A percentile compares a stretch with the other conserved stretches of the same genome.
These are phyloP conservation scores for Pseudomugil tenellus DNA, from an alignment of 2,797 vertebrate species.

Conservation along the genomic window DNA sequence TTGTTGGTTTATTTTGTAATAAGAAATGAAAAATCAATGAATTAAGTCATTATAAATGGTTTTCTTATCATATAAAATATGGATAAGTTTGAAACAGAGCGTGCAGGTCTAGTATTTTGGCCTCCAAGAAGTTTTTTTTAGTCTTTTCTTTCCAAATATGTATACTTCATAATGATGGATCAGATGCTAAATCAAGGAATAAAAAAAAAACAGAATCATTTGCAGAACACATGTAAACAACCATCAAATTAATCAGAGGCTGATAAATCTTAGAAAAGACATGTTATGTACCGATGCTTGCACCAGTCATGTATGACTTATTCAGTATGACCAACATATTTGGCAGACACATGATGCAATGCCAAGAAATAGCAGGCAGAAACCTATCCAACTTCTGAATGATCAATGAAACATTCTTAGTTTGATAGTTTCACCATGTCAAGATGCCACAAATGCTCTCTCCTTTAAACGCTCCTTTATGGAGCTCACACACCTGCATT, in stretches of 20 bases:
- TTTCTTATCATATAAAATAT: not conserved
- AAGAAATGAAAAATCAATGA: not conserved
- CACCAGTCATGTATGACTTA: slow-evolving; percentile 33
- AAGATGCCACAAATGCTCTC: slow-evolving; percentile 8
- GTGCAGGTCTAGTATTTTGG: not conserved
- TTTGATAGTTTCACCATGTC: slow-evolving; percentile 8
- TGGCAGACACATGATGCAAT: slow-evolving; percentile 46
- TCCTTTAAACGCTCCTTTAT: not conserved
- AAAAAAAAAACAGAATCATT: not conserved
- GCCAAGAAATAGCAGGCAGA: slow-evolving; percentile 37
- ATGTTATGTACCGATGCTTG: slow-evolving; percentile 14
- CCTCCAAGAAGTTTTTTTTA: not conserved
- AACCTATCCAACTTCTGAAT: slow-evolving; percentile 10
- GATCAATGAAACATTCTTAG: slow-evolving; percentile 23
- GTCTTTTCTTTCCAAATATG: too few species aligned
- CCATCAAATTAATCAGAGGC: not conserved
- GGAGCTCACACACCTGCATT: not conserved
- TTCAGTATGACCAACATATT: slow-evolving; percentile 34
- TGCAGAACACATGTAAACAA: not conserved
- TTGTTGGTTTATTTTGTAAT: not conserved
- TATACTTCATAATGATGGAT: not conserved
- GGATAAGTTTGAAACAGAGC: not conserved
- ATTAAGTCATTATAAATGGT: not conserved
- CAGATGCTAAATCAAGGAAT: not conserved
- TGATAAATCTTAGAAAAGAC: not conserved